phyloP scores from a whole-genome alignment of 2,888 invertebrate genomes.

The Caenorhabditis sp. region DNA sequence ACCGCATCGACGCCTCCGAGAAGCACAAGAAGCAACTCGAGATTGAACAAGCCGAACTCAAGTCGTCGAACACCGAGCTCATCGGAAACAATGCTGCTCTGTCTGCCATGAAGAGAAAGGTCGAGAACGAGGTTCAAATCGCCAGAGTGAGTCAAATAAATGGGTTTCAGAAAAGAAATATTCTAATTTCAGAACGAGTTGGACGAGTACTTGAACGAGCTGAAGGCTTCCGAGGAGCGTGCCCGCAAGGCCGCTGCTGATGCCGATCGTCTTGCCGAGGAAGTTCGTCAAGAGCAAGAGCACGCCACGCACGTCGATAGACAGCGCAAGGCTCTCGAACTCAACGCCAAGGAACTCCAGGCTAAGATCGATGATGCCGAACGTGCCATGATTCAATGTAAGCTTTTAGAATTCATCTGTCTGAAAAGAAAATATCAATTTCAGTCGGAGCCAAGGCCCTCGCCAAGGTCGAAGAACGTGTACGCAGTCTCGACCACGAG shows the following conservation, averaged over 20 bases:
- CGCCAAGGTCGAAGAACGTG: constrained; percentile 94
- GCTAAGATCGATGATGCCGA: constrained; percentile 96
- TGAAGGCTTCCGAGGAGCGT: constrained; percentile 99
- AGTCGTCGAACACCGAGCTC: constrained; percentile 94
- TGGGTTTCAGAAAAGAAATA: neutral
- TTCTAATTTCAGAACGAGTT: constrained; percentile 89
- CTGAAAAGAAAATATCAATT: constrained; percentile 29
- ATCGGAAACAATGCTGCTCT: constrained; percentile 95
- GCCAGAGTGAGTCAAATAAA: constrained; percentile 69
- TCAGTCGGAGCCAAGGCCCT: constrained; percentile 97
- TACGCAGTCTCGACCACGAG: constrained; percentile 93
- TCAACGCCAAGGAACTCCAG: constrained; percentile 98
- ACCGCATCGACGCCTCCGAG: constrained; percentile 74
- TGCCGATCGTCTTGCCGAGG: constrained; percentile 97
- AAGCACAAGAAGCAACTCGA: constrained; percentile 87
- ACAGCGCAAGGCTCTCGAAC: constrained; percentile 94
- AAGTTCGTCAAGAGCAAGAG: constrained; percentile 90
- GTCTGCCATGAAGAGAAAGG: constrained; percentile 90
- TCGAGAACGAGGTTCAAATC: constrained; percentile 81
- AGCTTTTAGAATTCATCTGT: neutral
- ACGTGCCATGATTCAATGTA: constrained; percentile 91
- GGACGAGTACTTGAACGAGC: constrained; percentile 98
- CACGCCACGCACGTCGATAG: constrained; percentile 98
- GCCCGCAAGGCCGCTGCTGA: constrained; percentile 93
- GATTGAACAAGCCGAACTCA: constrained; percentile 84